Evolutionary conservation across 2,797 vertebrate species (phyloP).

Genomic region (Hybognathus amarus): DNA sequence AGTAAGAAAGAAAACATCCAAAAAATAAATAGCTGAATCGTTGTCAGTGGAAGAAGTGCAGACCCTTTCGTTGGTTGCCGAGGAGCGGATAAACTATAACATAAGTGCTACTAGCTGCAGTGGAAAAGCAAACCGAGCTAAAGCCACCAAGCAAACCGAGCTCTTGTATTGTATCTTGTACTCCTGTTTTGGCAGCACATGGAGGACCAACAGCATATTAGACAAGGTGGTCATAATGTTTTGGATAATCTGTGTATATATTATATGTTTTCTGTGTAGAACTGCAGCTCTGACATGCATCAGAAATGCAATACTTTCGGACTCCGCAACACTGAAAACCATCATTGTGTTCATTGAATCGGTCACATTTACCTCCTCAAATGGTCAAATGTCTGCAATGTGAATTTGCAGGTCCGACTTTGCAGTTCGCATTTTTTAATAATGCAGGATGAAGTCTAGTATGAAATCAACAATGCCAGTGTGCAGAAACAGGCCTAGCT

Average conservation of each 20-base stretch:
- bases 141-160: no score
- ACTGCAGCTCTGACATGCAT: background rate
- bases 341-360: background rate
- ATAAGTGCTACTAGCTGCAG: no score
- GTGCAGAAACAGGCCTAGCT: background rate
- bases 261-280: background rate
- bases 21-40: no score
- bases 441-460: background rate
- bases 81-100: no score
- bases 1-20: no score
- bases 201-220: background rate
- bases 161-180: background rate
- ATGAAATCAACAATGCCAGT: background rate
- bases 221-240: background rate
- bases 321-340: background rate
- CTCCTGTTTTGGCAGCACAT: background rate
- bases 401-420: background rate
- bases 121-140: no score
- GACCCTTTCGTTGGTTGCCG: rapidly evolving
- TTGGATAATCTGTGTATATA: background rate
- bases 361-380: background rate
- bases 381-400: background rate
- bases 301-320: background rate
- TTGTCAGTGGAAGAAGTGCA: no score
- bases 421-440: background rate